Conservation (phyloP, 2,888 invertebrate species). For the Crematogaster levior region DNA sequence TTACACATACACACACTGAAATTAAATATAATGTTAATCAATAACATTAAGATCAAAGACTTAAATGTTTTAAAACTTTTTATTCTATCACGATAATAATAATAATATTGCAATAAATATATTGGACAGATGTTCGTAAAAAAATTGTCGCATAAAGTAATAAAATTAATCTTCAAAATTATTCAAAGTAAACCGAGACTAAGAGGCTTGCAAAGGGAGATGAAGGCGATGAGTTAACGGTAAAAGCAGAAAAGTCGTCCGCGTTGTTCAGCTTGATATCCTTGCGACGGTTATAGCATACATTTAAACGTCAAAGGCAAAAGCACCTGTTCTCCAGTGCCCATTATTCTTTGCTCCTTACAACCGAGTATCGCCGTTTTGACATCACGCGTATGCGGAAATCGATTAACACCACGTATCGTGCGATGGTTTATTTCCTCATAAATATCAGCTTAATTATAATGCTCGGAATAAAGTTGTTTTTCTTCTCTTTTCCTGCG, state of each 20-base stretch:
- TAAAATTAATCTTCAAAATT: conserved; percentile 15
- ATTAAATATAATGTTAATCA: neutral
- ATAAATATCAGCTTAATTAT: conserved; percentile 55
- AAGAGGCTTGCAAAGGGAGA: neutral
- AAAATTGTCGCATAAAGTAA: neutral
- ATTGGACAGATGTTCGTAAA: conserved; percentile 9
- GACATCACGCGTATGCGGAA: conserved; percentile 48
- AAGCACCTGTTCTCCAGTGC: conserved; percentile 51
- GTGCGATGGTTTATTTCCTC: conserved; percentile 44
- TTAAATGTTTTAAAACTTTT: neutral
- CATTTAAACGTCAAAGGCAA: conserved; percentile 38
- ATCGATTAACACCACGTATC: conserved; percentile 44
- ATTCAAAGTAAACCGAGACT: conserved; percentile 10
- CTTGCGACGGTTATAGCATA: conserved; percentile 38
- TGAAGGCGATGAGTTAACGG: conserved; percentile 25
- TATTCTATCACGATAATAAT: neutral
- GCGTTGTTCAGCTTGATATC: conserved; percentile 24
- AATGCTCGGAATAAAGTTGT: conserved; percentile 38
- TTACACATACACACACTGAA: neutral
- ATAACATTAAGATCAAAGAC: neutral
- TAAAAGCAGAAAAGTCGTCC: conserved; percentile 48
- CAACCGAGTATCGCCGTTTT: conserved; percentile 32
- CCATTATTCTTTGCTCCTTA: conserved; percentile 51
- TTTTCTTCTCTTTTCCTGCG: neutral
- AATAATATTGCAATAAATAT: neutral